Conservation (phyloP, 2,113 vertebrate genomes). For the Bungarus multicinctus region DNA sequence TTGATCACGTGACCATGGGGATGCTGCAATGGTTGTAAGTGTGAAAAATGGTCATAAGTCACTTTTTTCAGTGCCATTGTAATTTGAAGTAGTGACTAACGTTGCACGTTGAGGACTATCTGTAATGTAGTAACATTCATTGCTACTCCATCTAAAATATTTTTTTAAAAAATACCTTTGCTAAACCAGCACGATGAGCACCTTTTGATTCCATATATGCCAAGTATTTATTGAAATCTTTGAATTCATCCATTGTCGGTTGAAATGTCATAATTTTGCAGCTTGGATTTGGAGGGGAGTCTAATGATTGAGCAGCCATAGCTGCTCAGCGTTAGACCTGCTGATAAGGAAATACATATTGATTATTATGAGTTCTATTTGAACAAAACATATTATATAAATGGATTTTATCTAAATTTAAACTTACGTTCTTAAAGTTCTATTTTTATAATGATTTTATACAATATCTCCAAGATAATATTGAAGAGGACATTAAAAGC, state of each 20-base stretch:
- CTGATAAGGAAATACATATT: slow-evolving; percentile 3
- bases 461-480: neutral
- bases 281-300: slow-evolving; percentile 81
- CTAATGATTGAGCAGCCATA: slow-evolving; percentile 80
- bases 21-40: neutral
- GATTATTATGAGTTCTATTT: neutral
- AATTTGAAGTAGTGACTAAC: neutral
- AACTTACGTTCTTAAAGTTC: neutral
- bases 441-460: neutral
- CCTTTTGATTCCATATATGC: slow-evolving; percentile 94
- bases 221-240: slow-evolving; percentile 90
- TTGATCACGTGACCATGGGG: neutral
- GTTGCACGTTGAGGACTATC: neutral
- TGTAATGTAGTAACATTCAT: slow-evolving; percentile 6
- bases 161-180: slow-evolving; percentile 78
- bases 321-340: slow-evolving; percentile 49
- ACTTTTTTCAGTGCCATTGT: neutral
- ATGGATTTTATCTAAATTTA: neutral
- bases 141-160: neutral
- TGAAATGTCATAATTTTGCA: slow-evolving; percentile 98
- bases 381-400: neutral
- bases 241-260: slow-evolving; percentile 92
- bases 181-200: slow-evolving; percentile 91
- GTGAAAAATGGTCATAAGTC: neutral
- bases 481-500: neutral